phyloP scores from a whole-genome alignment of 2,888 invertebrate genomes.

The Drosophila mimica region DNA sequence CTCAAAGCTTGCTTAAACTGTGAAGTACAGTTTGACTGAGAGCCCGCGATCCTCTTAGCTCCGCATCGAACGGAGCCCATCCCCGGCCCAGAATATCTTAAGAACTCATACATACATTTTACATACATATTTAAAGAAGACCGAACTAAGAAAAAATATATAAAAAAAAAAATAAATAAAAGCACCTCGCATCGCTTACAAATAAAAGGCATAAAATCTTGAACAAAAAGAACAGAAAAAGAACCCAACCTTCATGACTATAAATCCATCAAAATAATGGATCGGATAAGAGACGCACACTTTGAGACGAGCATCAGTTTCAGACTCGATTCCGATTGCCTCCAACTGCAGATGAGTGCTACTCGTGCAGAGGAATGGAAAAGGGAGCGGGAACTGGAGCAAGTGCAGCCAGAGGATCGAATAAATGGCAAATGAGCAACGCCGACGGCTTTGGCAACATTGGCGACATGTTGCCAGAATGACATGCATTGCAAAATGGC shows the following conservation, averaged over 20 bases:
- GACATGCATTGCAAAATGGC: constrained; percentile 43
- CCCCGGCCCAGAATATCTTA: constrained; percentile 41
- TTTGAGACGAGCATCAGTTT: constrained; percentile 50
- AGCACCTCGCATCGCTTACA: constrained; percentile 35
- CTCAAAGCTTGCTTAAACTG: constrained; percentile 2
- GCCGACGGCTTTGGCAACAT: constrained; percentile 38
- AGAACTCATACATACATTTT: not conserved
- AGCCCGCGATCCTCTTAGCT: constrained; percentile 13
- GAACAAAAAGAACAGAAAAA: constrained; percentile 32
- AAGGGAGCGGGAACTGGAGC: not conserved
- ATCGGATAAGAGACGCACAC: constrained; percentile 73
- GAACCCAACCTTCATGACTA: constrained; percentile 64
- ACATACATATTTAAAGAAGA: constrained; percentile 8
- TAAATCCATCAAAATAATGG: constrained; percentile 81
- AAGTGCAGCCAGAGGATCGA: not conserved
- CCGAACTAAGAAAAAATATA: constrained; percentile 26
- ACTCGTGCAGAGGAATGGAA: not conserved
- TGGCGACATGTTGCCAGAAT: constrained; percentile 15
- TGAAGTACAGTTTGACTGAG: constrained; percentile 8
- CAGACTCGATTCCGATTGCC: constrained; percentile 27
- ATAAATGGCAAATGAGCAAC: constrained; percentile 1
- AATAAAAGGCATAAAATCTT: constrained; percentile 57
- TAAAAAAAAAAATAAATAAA: constrained; percentile 34
- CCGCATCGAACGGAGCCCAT: constrained; percentile 20
- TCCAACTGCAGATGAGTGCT: constrained; percentile 20